Percentiles rank a stretch among this genome's conserved stretches.
Evolutionary conservation across 2,113 vertebrate genomes (phyloP).

Genomic region (Chlamydotis undulata): DNA sequence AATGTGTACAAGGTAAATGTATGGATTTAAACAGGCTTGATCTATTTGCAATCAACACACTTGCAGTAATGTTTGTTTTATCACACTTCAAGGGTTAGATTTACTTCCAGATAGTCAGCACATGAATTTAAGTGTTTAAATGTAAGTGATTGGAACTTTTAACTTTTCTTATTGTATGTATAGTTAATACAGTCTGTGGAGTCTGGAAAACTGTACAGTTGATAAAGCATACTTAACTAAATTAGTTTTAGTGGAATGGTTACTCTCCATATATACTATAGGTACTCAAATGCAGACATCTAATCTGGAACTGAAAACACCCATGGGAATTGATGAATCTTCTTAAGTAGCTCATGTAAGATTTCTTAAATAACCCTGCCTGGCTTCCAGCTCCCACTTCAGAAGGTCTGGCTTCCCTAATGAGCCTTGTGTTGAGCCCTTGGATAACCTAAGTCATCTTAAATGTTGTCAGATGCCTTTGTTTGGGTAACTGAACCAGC

Average conservation of each 20-base stretch:
- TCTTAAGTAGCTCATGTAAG: neutral
- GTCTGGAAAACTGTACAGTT: neutral
- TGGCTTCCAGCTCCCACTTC: neutral
- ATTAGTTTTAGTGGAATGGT: neutral
- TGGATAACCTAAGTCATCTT: neutral
- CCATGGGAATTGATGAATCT: neutral
- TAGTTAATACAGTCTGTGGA: neutral
- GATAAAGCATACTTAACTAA: neutral
- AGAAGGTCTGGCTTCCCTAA: neutral
- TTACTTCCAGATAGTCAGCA: neutral
- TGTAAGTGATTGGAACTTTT: neutral
- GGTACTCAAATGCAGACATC: neutral
- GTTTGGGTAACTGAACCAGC: neutral
- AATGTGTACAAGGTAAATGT: neutral
- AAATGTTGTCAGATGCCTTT: neutral
- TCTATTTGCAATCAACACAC: neutral
- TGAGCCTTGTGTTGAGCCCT: neutral
- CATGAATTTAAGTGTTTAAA: neutral
- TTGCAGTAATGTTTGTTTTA: neutral
- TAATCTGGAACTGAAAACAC: neutral
- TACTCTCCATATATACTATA: neutral
- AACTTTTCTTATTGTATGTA: neutral
- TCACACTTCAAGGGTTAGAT: neutral
- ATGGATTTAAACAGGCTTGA: neutral
- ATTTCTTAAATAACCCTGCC: neutral